Base-by-base conservation (phyloP, 2,113 vertebrate species). In the Orcinus orca region DNA sequence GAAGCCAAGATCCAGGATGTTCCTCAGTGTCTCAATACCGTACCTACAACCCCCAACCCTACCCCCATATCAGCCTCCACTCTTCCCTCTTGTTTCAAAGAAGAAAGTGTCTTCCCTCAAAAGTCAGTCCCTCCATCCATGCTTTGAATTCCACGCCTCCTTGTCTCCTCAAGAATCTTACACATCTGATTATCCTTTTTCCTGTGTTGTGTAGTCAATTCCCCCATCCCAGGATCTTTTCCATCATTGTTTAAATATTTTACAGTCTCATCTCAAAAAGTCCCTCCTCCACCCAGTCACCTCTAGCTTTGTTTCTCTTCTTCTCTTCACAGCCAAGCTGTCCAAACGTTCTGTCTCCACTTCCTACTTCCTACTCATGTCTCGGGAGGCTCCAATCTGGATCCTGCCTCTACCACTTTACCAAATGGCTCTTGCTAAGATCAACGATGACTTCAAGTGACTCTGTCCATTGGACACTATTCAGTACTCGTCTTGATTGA, bases 311-410 rank as follows among this genome's bases (percentile, higher is more conserved):
- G 65, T 76, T 95, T 92, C 18, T 76, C 79, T 93, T 96, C 82
- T 94, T 92, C 36, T 73, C 88, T 92, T 95, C 71, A 88, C 60
- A 96, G 94, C 41, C 38, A 79, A 91, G 67, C 71, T 97, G 81
- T 98, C 76, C 92, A 94, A 88, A 95, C 1, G 1, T 85, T 97
- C 83, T 76, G 58, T 92, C 68, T 96, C 63, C 20, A 63, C 23
- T 86, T 91, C 82, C 62, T 81, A 29, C 71, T 94, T 85, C 25
- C 47, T 68, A 84, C 65, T 90, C 76, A 76, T 36, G 25, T 71
- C 23, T 94, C 60, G 41, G 41, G 25, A 91, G 77, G 55, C 83
- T 90, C 68, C 70, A 65, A 33, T 81, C 84, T 95, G 85, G 65
- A 94, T 71, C 76, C 81, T 81, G 15, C 29, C 65, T 83, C n/a